Percentiles rank a stretch among this genome's conserved stretches.
phyloP scores from a whole-genome alignment of 2,888 invertebrate genomes.

The Troglohyphantes excavatus region DNA sequence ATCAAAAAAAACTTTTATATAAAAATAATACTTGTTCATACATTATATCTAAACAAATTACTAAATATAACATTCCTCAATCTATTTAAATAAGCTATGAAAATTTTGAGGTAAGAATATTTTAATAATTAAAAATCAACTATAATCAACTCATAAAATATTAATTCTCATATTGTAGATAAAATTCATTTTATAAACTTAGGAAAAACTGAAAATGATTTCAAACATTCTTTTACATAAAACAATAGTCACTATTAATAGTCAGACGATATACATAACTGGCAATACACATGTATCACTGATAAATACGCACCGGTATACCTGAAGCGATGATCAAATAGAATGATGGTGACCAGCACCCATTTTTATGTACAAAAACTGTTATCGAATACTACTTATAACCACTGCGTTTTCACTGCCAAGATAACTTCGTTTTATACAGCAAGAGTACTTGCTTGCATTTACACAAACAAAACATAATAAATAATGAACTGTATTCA shows the following conservation, averaged over 20 bases:
- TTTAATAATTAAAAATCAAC: too few relatives aligned
- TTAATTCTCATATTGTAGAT: too few relatives aligned
- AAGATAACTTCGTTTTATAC: neutral
- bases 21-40: neutral
- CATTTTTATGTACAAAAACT: slow-evolving; percentile 44
- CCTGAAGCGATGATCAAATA: neutral
- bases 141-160: too few relatives aligned
- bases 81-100: too few relatives aligned
- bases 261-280: neutral
- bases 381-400: slow-evolving; percentile 10
- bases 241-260: neutral
- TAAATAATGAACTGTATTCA: slow-evolving; percentile 22
- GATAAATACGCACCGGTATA: neutral
- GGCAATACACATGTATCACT: neutral
- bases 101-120: too few relatives aligned
- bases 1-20: neutral
- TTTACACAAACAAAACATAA: slow-evolving; percentile 6
- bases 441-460: neutral
- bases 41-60: too few relatives aligned
- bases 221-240: neutral
- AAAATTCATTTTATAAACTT: too few relatives aligned
- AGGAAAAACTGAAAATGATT: too few relatives aligned
- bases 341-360: slow-evolving; percentile 43
- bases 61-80: too few relatives aligned
- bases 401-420: neutral